These are phyloP conservation scores for Halichondria panicea DNA, from an alignment of 37 sponge, comb jelly and placozoan genomes.

Conservation along the genomic window DNA sequence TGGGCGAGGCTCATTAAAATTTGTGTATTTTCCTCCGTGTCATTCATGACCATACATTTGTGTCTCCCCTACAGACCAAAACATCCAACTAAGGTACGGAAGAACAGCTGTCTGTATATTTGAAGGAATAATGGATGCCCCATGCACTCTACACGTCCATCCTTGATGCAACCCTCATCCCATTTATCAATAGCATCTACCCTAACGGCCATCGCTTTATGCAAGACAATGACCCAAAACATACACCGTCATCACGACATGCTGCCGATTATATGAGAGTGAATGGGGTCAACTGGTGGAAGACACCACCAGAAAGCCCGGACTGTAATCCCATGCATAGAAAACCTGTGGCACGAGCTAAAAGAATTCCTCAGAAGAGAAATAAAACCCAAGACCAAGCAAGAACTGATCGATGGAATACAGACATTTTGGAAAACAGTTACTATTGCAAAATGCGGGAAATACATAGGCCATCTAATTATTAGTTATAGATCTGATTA, in stretches of 20 bases:
- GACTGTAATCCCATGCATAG: conserved; percentile 35
- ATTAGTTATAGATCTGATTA: no score
- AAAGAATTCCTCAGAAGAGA: conserved; percentile 34
- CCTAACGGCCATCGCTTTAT: conserved; percentile 24
- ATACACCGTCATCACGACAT: conserved; percentile 13
- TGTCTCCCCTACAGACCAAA: no score
- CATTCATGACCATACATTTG: no score
- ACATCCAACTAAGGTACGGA: no score
- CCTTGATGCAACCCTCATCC: no score
- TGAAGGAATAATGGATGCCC: no score
- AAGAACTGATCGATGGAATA: conserved; percentile 29
- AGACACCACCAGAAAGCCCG: conserved; percentile 34
- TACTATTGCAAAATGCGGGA: conserved; percentile 4
- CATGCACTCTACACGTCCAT: no score
- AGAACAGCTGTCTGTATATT: no score
- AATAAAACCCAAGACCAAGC: conserved; percentile 24
- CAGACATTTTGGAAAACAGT: conserved; percentile 31
- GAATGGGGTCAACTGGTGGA: conserved; percentile 30
- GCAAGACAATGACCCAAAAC: conserved; percentile 41
- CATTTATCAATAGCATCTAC: not conserved
- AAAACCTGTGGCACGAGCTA: conserved; percentile 40
- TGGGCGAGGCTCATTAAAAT: no score
- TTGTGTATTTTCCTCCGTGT: no score
- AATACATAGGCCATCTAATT: conserved; percentile 23
- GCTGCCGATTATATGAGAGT: conserved; percentile 8